These are phyloP conservation scores for Agrilus biguttatus DNA, from an alignment of 2,888 invertebrate species.

Conservation along the genomic window DNA sequence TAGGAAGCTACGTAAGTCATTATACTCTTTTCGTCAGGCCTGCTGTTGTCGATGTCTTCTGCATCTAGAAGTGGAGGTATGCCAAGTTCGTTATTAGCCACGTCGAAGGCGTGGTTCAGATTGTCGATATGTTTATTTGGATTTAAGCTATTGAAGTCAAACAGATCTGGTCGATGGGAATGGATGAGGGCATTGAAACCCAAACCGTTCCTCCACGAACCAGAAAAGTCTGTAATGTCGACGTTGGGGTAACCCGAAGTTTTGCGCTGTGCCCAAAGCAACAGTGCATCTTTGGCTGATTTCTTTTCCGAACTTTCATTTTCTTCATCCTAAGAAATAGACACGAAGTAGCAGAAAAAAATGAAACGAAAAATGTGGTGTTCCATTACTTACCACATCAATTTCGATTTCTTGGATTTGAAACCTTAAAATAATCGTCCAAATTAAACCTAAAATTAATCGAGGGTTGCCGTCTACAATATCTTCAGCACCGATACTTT, in stretches of 20 bases:
- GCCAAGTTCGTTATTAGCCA: conserved; percentile 83
- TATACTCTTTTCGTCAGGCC: conserved; percentile 96
- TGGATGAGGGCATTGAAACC: conserved; percentile 99
- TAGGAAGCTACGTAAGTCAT: conserved; percentile 98
- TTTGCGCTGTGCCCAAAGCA: conserved; percentile 97
- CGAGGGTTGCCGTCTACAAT: conserved; percentile 97
- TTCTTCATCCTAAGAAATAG: conserved; percentile 64
- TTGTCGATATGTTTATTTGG: conserved; percentile 82
- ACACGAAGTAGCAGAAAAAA: not conserved
- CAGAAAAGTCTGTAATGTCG: conserved; percentile 78
- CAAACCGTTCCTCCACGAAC: conserved; percentile 91
- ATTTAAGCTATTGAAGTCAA: conserved; percentile 71
- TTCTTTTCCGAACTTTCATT: conserved; percentile 95
- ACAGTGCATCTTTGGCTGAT: conserved; percentile 94
- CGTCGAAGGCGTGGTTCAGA: conserved; percentile 93
- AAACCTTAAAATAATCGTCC: conserved; percentile 98
- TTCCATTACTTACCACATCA: conserved; percentile 60
- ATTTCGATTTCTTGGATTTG: conserved; percentile 98
- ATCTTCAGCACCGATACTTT: conserved; percentile 98
- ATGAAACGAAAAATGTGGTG: not conserved
- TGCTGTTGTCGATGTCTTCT: conserved; percentile 86
- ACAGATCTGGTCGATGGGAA: conserved; percentile 90
- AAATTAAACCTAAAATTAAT: conserved; percentile 92
- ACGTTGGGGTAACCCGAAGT: conserved; percentile 88
- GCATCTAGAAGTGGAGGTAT: conserved; percentile 89